A percentile compares a stretch with the other conserved stretches of the same genome.
Evolutionary conservation across 2,888 invertebrate genomes (phyloP).

Genomic region (Metalampra italica): DNA sequence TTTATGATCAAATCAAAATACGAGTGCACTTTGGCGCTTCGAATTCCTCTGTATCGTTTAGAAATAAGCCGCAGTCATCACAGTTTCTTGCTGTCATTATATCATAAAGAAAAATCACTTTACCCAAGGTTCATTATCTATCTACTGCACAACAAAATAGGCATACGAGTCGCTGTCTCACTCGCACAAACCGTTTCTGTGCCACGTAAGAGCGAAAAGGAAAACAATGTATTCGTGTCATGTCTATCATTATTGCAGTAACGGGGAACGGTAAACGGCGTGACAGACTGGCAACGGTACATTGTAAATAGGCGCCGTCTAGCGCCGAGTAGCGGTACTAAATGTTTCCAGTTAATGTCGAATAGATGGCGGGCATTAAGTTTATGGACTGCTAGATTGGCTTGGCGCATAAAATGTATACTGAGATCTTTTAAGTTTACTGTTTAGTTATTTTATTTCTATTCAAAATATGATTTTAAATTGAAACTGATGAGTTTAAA

Average conservation of each 20-base stretch:
- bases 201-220: not conserved
- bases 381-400: not conserved
- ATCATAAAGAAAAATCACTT: too few relatives aligned
- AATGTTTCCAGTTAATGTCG: conserved; percentile 41
- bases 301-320: conserved; percentile 56
- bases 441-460: too few relatives aligned
- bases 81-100: too few relatives aligned
- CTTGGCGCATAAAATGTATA: not conserved
- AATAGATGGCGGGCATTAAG: conserved; percentile 42
- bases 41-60: too few relatives aligned
- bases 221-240: conserved; percentile 3
- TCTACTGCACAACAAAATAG: too few relatives aligned
- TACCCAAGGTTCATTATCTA: too few relatives aligned
- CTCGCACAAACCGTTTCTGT: not conserved
- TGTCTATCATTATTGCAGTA: conserved; percentile 24
- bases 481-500: too few relatives aligned
- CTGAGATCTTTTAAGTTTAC: too few relatives aligned
- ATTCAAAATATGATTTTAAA: too few relatives aligned
- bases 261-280: conserved; percentile 40
- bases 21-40: too few relatives aligned
- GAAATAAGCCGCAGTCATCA: too few relatives aligned
- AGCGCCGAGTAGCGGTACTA: conserved; percentile 64
- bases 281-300: conserved; percentile 27
- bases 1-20: too few relatives aligned
- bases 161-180: not conserved